Evolutionary conservation across 2,888 invertebrate genomes (phyloP), one percentile per base, ranked within the genome.

Genomic region (Conomelus anceps): DNA sequence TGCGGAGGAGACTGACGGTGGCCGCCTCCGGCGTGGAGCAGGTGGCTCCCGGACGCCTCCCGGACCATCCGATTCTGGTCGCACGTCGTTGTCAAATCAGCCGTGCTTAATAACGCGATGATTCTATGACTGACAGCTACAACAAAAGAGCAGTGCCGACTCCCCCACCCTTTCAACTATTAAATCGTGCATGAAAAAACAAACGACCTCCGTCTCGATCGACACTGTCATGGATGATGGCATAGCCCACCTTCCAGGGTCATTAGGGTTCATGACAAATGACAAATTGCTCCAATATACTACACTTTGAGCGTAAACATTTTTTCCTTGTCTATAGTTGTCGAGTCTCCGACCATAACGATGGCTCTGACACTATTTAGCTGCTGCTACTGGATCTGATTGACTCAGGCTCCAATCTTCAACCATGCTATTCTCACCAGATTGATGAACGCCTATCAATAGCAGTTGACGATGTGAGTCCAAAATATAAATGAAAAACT

Each of bases 131-230:
- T 24, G 24, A 23, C 23, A 24, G 24, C 23, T 17, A 22, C 63
- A 63, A 84, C 88, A 88, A 88, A 88, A 84, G 84, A 88, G 84
- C 23, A 29, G 85, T 85, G 89, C 90, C 90, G 89, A 88, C 90
- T 89, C 85, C n/a, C 22, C 88, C 26, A 41, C 34, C 23, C 24
- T 86, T 23, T 29, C 85, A 88, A 24, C 85, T 89, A 90, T 90
- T 88, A 90, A 90, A 90, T 90, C 90, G 90, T 90, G 89, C 90
- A 90, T 90, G 90, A 63, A 63, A 90, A 90, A 90, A 89, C 90
- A 90, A 90, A 90, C 88, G 89, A 89, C 90, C 89, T 22, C 34
- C 24, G 22, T 22, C 84, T 84, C 22, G n/a, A 4, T 24, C 89
- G 87, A 84, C n/a, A 17, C 26, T 20, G 23, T 88, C 88, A 85